Evolutionary conservation across 2,888 invertebrate genomes (phyloP).

Genomic region (Leptopilina myrica): DNA sequence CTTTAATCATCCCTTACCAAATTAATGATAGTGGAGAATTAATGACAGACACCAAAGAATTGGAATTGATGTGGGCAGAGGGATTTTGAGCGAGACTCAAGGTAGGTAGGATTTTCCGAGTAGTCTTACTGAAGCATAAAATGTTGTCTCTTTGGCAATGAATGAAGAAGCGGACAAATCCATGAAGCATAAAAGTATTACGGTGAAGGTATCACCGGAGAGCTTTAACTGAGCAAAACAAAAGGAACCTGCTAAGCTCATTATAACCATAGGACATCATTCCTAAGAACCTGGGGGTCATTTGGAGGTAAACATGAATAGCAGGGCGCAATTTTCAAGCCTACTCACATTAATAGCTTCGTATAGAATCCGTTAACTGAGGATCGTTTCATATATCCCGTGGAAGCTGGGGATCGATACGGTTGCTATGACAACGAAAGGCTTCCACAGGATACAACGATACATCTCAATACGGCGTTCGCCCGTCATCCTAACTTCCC

Average conservation of each 20-base stretch:
- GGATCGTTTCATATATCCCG: slow-evolving; percentile 71
- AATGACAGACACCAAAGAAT: too few species aligned
- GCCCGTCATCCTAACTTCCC: slow-evolving; percentile 11
- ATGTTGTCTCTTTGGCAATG: slow-evolving; percentile 20
- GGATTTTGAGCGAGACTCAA: too few species aligned
- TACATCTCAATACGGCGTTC: slow-evolving; percentile 57
- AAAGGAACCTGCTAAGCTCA: neutral
- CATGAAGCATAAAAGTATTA: neutral
- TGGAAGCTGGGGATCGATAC: slow-evolving; percentile 71
- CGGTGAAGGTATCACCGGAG: neutral
- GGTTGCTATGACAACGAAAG: slow-evolving; percentile 71
- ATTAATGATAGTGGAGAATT: too few species aligned
- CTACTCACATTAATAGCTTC: slow-evolving; percentile 59
- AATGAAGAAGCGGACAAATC: slow-evolving; percentile 24
- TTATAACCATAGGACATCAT: neutral
- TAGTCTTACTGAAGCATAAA: slow-evolving; percentile 7
- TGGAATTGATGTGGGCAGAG: too few species aligned
- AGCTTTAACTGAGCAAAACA: neutral
- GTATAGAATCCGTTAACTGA: slow-evolving; percentile 70
- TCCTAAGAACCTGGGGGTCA: neutral
- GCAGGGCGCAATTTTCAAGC: slow-evolving; percentile 56
- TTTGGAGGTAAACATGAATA: slow-evolving; percentile 48
- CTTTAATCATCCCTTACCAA: too few species aligned
- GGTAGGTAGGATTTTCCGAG: neutral
- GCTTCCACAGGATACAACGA: slow-evolving; percentile 59